These are phyloP conservation scores for Drosophila atripex DNA, from an alignment of 2,888 invertebrate genomes.

Conservation along the genomic window DNA sequence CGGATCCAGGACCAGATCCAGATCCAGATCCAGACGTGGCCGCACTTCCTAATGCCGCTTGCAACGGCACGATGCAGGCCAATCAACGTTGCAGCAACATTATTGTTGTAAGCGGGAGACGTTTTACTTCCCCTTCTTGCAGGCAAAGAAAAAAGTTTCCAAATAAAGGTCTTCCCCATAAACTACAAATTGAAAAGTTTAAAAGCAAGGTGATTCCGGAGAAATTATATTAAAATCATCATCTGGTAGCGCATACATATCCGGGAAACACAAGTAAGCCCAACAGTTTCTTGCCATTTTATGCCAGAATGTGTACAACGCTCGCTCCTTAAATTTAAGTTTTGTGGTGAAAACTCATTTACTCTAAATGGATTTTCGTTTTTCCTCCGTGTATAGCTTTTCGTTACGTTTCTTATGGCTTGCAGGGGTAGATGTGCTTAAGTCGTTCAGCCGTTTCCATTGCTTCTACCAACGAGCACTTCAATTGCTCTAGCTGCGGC, in stretches of 20 bases:
- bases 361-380: slow-evolving; percentile 4
- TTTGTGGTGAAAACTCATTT: background rate
- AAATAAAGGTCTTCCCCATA: background rate
- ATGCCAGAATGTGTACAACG: background rate
- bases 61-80: slow-evolving; percentile 55
- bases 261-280: background rate
- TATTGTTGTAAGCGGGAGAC: slow-evolving; percentile 45
- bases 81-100: slow-evolving; percentile 58
- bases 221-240: slow-evolving; percentile 1
- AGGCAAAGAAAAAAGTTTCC: background rate
- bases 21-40: slow-evolving; percentile 51
- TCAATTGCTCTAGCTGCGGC: slow-evolving; percentile 35
- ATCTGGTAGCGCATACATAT: background rate
- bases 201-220: background rate
- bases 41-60: slow-evolving; percentile 59
- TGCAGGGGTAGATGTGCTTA: slow-evolving; percentile 62
- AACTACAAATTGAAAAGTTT: background rate
- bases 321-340: background rate
- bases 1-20: background rate
- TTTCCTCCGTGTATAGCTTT: slow-evolving; percentile 16
- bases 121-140: background rate
- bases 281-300: background rate
- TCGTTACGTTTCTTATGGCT: slow-evolving; percentile 44
- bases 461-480: slow-evolving; percentile 24
- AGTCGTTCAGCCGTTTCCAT: slow-evolving; percentile 49